Conservation (phyloP, 2,113 vertebrate species). For the Rana temporaria region DNA sequence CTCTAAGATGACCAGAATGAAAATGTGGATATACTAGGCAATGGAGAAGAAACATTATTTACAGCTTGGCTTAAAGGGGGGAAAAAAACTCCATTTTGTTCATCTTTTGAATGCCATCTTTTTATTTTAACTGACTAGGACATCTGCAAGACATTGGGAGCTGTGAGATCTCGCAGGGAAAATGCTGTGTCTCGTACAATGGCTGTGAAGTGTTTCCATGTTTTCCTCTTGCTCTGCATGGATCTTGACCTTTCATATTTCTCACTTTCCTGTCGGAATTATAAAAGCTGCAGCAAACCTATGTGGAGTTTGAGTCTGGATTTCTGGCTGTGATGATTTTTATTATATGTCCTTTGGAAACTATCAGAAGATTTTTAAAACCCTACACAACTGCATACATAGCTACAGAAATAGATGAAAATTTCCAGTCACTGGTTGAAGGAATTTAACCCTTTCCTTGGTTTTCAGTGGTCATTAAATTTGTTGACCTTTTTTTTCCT, state of each 20-base stretch:
- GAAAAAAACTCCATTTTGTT: background rate
- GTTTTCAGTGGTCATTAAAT: background rate
- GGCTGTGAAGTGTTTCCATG: background rate
- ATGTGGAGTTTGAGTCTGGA: slow-evolving; percentile 22
- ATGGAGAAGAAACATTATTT: background rate
- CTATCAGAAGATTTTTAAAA: background rate
- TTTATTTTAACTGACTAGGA: slow-evolving; percentile 1
- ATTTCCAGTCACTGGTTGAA: background rate
- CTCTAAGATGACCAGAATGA: slow-evolving; percentile 4
- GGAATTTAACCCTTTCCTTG: slow-evolving; percentile 19
- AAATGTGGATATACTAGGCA: slow-evolving; percentile 21
- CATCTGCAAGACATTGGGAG: background rate
- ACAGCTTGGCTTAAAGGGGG: background rate
- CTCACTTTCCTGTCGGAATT: slow-evolving; percentile 40
- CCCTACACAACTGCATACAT: background rate
- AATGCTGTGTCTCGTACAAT: background rate
- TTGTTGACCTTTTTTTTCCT: background rate
- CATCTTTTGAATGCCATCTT: background rate
- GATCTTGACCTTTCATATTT: slow-evolving; percentile 27
- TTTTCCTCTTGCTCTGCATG: background rate
- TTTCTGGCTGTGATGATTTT: slow-evolving; percentile 17
- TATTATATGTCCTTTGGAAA: slow-evolving; percentile 17
- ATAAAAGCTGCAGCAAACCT: slow-evolving; percentile 21
- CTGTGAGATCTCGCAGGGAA: background rate
- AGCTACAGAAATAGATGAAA: slow-evolving; percentile 4